Percentiles rank a stretch among this genome's conserved stretches.
Evolutionary conservation across 2,113 vertebrate species (phyloP).

Genomic region (Amphiprion percula): DNA sequence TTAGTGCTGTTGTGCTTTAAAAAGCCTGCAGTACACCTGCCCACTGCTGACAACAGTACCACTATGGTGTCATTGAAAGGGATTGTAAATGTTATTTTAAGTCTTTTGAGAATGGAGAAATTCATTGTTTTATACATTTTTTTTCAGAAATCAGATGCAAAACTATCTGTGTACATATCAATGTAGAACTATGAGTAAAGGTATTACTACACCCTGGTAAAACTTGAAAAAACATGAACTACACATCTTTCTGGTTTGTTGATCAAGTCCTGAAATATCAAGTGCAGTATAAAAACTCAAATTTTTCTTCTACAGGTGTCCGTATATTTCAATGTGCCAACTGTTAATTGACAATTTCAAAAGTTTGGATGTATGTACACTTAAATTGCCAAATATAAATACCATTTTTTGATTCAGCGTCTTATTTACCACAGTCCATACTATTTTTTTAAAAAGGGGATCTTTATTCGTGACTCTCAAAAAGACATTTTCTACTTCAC

Average conservation of each 20-base stretch:
- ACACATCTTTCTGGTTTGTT: constrained; percentile 55
- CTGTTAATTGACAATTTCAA: constrained; percentile 43
- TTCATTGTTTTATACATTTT: background rate
- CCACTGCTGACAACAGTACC: constrained; percentile 51
- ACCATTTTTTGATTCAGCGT: constrained; percentile 53
- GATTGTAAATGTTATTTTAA: constrained; percentile 74
- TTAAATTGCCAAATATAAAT: constrained; percentile 71
- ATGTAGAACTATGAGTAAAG: constrained; percentile 54
- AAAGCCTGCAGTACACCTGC: constrained; percentile 46
- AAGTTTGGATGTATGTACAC: constrained; percentile 67
- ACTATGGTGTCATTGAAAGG: constrained; percentile 75
- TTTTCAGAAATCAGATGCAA: constrained; percentile 61
- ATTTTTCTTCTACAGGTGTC: constrained; percentile 53
- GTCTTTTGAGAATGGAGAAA: constrained; percentile 61
- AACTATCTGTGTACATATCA: constrained; percentile 68
- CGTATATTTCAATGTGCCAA: constrained; percentile 52
- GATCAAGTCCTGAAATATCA: constrained; percentile 52
- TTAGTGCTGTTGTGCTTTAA: constrained; percentile 61
- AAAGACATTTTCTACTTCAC: constrained; percentile 78
- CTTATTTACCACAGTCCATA: constrained; percentile 36
- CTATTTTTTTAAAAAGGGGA: constrained; percentile 59
- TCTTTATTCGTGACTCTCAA: constrained; percentile 82
- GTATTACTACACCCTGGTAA: constrained; percentile 74
- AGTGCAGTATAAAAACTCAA: constrained; percentile 39
- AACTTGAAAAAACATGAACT: constrained; percentile 78